Percentiles rank a stretch among this genome's conserved stretches.
Conservation (phyloP, 2,888 invertebrate species). For the Halictus ligatus region DNA sequence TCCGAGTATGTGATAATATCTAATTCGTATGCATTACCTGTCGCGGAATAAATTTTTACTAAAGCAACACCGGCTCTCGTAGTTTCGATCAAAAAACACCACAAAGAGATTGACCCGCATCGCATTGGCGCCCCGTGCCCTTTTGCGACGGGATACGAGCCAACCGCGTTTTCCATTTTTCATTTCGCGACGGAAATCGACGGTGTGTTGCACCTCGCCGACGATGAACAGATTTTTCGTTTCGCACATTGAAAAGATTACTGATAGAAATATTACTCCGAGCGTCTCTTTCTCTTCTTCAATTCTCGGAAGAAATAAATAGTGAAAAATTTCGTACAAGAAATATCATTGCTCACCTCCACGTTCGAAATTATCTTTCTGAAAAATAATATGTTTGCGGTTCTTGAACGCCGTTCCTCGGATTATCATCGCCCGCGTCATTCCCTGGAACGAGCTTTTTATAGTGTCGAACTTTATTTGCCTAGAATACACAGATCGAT, state of each 20-base stretch:
- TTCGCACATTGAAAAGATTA: not conserved
- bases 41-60: slow-evolving; percentile 60
- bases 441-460: not conserved
- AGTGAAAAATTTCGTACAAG: not conserved
- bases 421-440: not conserved
- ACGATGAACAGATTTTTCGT: not conserved
- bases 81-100: slow-evolving; percentile 24
- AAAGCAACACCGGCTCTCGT: slow-evolving; percentile 22
- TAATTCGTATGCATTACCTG: slow-evolving; percentile 49
- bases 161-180: slow-evolving; percentile 49
- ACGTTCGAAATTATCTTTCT: not conserved
- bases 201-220: not conserved
- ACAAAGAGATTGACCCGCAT: slow-evolving; percentile 31
- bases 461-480: slow-evolving; percentile 10
- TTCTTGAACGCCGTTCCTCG: not conserved
- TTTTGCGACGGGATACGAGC: not conserved
- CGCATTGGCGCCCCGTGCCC: not conserved
- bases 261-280: not conserved
- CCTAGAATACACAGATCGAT: not conserved
- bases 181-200: slow-evolving; percentile 22
- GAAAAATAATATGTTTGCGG: not conserved
- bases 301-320: not conserved
- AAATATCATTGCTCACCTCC: not conserved
- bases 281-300: not conserved
- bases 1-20: slow-evolving; percentile 41